Base-by-base conservation (phyloP, 2,113 vertebrate genomes). In the Amblyopsis rosae region DNA sequence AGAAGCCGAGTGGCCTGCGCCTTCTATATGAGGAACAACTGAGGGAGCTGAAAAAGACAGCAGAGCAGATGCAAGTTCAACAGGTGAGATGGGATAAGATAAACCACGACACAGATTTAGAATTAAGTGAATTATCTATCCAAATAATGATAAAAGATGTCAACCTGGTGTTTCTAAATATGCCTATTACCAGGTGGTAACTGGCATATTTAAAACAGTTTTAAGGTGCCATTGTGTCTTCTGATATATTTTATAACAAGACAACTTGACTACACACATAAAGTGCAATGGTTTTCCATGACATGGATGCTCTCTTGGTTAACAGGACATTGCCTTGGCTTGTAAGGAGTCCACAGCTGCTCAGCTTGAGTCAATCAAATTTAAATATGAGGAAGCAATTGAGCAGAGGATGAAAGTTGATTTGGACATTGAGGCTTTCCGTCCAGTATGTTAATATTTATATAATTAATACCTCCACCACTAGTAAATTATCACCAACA, bases 361-460 rank as follows among this genome's bases (percentile, higher is more conserved):
- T 53, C 87, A 92, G 49, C 86, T 94, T 11, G 85, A 76, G 79
- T 76, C 82, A 12, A 87, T 92, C 9, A 93, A 91, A 86, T 64
- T 88, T 13, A 92, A 88, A 68, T 93, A 92, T 58, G 91, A 94
- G 64, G 92, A 93, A 67, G 87, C 90, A 26, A 47, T 92, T 59
- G 91, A 90, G 79, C 81, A 88, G 78, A 90, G 90, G 75, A 92
- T 77, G 84, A 92, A 90, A 73, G 93, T 88, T 0, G 92, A 93
- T 74, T 65, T 87, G 61, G 91, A 92, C 7, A 91, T 93, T 10
- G 92, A 94, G 79, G 16, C 81, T 53, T 92, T 93, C 86, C 91
- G 92, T 67, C 93, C 92, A 63, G 92, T 93, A 82, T 59, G 88
- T 80, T 54, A 17, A 32, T 12, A 61, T 19, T 11, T 26, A 12